Conservation (phyloP, 1,140 invertebrate genomes). For the Zaprionus nigranus region DNA sequence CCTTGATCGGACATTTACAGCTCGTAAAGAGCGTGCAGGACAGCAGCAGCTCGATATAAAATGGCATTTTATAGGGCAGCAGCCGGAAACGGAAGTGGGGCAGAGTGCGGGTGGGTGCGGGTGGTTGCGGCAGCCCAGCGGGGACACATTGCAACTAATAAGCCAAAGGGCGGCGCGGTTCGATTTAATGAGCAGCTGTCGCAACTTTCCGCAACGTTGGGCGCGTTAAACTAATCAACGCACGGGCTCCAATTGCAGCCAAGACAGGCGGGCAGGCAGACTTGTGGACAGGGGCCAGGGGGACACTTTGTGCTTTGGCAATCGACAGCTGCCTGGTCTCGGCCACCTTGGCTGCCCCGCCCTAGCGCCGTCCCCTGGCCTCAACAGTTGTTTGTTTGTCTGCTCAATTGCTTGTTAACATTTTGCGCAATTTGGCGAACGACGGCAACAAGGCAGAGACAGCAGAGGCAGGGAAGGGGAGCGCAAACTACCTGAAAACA, state of each 20-base stretch:
- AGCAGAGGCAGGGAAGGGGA: background rate
- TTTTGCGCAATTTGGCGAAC: constrained; percentile 77
- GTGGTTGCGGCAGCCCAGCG: constrained; percentile 5
- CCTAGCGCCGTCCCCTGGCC: background rate
- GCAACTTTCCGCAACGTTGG: constrained; percentile 79
- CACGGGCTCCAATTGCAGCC: constrained; percentile 42
- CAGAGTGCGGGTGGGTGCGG: background rate
- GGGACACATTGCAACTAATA: constrained; percentile 71
- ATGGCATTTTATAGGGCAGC: constrained; percentile 60
- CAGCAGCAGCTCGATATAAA: constrained; percentile 59
- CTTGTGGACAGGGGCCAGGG: background rate
- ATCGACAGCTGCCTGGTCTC: constrained; percentile 14
- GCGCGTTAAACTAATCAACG: constrained; percentile 82
- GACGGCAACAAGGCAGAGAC: constrained; percentile 14
- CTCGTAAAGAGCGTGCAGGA: constrained; percentile 56
- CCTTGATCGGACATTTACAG: constrained; percentile 46
- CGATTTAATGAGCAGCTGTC: constrained; percentile 80
- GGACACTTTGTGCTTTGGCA: constrained; percentile 9
- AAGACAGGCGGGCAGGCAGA: background rate
- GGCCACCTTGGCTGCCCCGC: constrained; percentile 1
- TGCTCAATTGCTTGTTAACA: constrained; percentile 83
- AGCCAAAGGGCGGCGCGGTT: constrained; percentile 67
- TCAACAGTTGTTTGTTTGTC: constrained; percentile 79
- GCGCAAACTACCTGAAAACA: constrained; percentile 78
- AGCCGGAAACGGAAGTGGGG: background rate